Conservation (phyloP, 37 sponge, comb jelly and placozoan species). For the Cliona cf. orientalis region DNA sequence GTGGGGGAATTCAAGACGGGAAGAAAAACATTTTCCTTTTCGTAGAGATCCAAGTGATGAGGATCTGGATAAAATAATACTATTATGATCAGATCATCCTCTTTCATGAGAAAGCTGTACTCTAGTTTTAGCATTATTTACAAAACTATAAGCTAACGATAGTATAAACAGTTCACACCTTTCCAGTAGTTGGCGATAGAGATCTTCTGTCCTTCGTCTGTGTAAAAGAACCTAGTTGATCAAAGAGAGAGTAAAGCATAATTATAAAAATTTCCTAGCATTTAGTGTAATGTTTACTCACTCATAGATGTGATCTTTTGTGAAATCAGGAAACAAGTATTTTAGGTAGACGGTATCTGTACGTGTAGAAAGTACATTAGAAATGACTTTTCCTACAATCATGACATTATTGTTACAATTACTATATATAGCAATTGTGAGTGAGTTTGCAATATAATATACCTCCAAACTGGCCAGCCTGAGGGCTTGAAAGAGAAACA, state of each 20-base stretch:
- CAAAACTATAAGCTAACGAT: neutral
- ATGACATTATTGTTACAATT: too few species aligned
- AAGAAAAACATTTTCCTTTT: conserved; percentile 53
- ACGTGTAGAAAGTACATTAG: too few species aligned
- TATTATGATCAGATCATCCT: too few species aligned
- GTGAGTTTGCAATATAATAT: neutral
- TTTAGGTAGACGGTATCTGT: conserved; percentile 72
- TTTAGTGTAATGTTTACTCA: conserved; percentile 17
- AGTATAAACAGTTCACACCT: conserved; percentile 54
- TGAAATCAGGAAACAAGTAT: conserved; percentile 61
- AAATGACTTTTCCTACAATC: too few species aligned
- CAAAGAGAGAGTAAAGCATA: neutral
- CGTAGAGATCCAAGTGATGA: conserved; percentile 51
- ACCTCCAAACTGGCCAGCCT: conserved; percentile 93
- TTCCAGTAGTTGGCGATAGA: conserved; percentile 81
- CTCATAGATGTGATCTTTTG: conserved; percentile 62
- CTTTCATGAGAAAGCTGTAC: neutral
- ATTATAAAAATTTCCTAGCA: neutral
- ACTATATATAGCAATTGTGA: neutral
- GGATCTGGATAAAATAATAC: conserved; percentile 63
- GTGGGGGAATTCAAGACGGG: conserved; percentile 38
- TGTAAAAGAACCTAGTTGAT: conserved; percentile 63
- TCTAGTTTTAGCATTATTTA: neutral
- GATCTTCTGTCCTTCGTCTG: conserved; percentile 46
- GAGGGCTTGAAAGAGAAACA: conserved; percentile 84